Conservation (phyloP, 1,140 invertebrate species). For the Drosophila albomicans region DNA sequence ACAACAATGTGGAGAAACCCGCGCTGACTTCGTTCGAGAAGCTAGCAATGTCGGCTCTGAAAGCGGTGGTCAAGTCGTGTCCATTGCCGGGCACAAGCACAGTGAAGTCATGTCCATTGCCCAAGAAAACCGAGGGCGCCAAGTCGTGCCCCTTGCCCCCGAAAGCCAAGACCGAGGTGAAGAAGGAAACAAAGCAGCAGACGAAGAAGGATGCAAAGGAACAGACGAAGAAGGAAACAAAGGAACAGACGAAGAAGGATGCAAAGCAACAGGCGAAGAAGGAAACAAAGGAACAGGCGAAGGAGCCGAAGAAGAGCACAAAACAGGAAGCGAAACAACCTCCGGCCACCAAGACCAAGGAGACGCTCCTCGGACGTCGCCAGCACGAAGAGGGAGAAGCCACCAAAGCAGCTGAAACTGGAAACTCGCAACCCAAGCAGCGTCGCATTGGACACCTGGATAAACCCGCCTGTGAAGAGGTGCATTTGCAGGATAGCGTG, state of each 20-base stretch:
- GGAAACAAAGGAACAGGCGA: neutral
- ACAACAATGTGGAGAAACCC: neutral
- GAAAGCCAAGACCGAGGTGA: neutral
- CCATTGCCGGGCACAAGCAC: constrained; percentile 16
- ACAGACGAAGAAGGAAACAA: neutral
- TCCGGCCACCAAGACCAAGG: too few species aligned
- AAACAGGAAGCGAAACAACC: too few species aligned
- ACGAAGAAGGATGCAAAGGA: neutral
- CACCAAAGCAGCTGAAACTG: neutral
- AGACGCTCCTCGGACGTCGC: too few species aligned
- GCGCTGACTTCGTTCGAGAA: neutral
- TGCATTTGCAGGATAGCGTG: constrained; percentile 85
- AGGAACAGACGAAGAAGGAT: too few species aligned
- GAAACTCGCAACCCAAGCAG: neutral
- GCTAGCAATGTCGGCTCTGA: neutral
- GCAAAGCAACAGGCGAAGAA: too few species aligned
- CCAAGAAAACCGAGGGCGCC: neutral
- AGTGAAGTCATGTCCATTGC: constrained; percentile 7
- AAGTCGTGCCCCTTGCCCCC: constrained; percentile 11
- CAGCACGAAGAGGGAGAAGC: too few species aligned
- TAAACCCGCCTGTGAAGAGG: neutral
- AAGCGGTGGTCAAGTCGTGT: constrained; percentile 28
- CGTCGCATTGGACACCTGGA: neutral
- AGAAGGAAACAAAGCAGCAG: neutral
- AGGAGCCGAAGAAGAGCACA: too few species aligned